Percentiles rank a stretch among this genome's conserved stretches.
phyloP scores from a whole-genome alignment of 1,140 invertebrate genomes.

The Sinonovacula constricta region DNA sequence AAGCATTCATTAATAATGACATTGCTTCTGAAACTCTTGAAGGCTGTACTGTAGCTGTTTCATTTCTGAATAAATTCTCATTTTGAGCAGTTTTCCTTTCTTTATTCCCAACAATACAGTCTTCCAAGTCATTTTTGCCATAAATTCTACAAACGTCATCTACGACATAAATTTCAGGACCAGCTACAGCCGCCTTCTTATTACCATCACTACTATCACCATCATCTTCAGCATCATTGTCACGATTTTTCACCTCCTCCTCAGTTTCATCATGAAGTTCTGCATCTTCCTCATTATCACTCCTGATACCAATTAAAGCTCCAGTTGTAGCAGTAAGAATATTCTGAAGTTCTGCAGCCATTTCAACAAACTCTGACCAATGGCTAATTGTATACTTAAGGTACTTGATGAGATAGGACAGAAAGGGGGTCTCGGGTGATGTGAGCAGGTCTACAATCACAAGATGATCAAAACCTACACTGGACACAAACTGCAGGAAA shows the following conservation, averaged over 20 bases:
- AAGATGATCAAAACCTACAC: slow-evolving; percentile 40
- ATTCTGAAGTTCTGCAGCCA: background rate
- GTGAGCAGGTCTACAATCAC: slow-evolving; percentile 41
- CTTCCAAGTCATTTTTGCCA: too few relatives aligned
- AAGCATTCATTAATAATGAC: too few relatives aligned
- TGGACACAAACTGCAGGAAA: slow-evolving; percentile 40
- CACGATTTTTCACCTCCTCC: background rate
- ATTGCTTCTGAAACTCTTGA: too few relatives aligned
- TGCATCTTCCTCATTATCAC: background rate
- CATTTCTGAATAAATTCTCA: too few relatives aligned
- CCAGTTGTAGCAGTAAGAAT: background rate
- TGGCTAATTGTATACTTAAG: background rate
- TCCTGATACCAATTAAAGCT: background rate
- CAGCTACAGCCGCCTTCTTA: too few relatives aligned
- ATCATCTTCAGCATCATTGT: slow-evolving; percentile 10
- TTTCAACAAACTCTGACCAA: slow-evolving; percentile 16
- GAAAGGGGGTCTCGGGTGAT: slow-evolving; percentile 37
- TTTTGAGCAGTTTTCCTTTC: too few relatives aligned
- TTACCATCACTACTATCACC: background rate
- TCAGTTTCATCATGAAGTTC: background rate
- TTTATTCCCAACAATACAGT: too few relatives aligned
- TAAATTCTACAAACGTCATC: too few relatives aligned
- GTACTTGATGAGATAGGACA: slow-evolving; percentile 23
- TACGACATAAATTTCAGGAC: too few relatives aligned
- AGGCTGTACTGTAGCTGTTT: too few relatives aligned